phyloP scores from a whole-genome alignment of 2,113 vertebrate species.

The Aspiorhynchus laticeps region DNA sequence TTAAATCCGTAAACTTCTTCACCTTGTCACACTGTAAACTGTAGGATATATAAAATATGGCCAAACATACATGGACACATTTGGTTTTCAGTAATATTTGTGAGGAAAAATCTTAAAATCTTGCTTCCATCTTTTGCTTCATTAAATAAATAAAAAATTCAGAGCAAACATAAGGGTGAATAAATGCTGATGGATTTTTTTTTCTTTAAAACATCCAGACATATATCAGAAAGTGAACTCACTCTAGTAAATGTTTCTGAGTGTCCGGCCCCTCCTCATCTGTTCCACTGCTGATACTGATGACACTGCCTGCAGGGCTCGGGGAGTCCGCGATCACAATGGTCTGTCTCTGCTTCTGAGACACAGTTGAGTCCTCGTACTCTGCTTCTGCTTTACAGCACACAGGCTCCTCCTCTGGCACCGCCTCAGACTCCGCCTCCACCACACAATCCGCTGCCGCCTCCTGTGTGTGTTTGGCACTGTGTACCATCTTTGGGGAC shows the following conservation, averaged over 20 bases:
- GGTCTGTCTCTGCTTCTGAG: slow-evolving; percentile 84
- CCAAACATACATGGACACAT: not conserved
- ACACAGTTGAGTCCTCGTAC: slow-evolving; percentile 68
- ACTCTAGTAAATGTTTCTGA: slow-evolving; percentile 86
- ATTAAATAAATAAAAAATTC: not conserved
- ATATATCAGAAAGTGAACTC: slow-evolving; percentile 64
- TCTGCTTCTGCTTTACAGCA: slow-evolving; percentile 76
- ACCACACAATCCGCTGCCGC: slow-evolving; percentile 69
- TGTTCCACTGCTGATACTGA: slow-evolving; percentile 96
- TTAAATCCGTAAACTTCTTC: too few species aligned
- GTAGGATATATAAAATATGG: not conserved
- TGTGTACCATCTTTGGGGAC: slow-evolving; percentile 90
- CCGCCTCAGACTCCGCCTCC: slow-evolving; percentile 77
- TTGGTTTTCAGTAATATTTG: not conserved
- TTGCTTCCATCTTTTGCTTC: too few species aligned
- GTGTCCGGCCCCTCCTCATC: slow-evolving; percentile 83
- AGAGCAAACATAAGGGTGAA: not conserved
- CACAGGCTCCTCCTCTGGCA: slow-evolving; percentile 65
- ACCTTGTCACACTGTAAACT: not conserved
- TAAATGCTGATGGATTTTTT: not conserved
- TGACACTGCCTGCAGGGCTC: slow-evolving; percentile 91
- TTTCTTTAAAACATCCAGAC: not conserved
- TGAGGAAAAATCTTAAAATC: too few species aligned
- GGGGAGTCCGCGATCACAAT: slow-evolving; percentile 86
- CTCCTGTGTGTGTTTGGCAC: slow-evolving; percentile 82